These are phyloP conservation scores for Amaurobius ferox DNA, from an alignment of 2,888 invertebrate genomes.

Conservation along the genomic window DNA sequence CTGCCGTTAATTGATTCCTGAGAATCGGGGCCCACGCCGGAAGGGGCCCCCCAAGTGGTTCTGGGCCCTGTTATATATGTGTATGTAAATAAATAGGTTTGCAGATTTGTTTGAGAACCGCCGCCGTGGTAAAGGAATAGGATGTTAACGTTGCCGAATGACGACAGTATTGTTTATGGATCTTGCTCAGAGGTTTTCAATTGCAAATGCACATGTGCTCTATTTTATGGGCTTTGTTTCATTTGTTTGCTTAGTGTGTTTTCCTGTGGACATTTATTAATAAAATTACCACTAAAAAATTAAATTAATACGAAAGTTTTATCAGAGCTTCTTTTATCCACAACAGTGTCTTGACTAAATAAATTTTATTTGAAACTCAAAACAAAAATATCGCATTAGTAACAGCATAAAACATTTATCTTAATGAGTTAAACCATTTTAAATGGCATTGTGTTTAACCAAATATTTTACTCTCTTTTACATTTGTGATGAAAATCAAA, in stretches of 20 bases:
- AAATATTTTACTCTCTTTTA: too few relatives aligned
- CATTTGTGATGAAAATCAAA: too few relatives aligned
- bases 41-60: conserved; percentile 37
- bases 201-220: not conserved
- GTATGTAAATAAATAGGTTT: conserved; percentile 64
- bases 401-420: too few relatives aligned
- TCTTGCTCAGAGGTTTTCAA: not conserved
- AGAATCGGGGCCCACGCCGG: conserved; percentile 37
- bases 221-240: not conserved
- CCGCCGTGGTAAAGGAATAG: conserved; percentile 41
- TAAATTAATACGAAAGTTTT: too few relatives aligned
- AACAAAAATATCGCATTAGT: too few relatives aligned
- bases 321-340: too few relatives aligned
- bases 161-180: not conserved
- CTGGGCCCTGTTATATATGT: conserved; percentile 19
- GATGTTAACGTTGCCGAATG: conserved; percentile 41
- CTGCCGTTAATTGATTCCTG: conserved; percentile 46
- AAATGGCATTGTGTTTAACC: too few relatives aligned
- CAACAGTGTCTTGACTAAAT: too few relatives aligned
- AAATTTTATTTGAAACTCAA: too few relatives aligned
- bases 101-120: conserved; percentile 38
- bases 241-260: not conserved
- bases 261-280: too few relatives aligned
- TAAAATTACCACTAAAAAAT: too few relatives aligned
- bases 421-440: too few relatives aligned